phyloP scores from a whole-genome alignment of 2,113 vertebrate species.

The Thunnus maccoyii region DNA sequence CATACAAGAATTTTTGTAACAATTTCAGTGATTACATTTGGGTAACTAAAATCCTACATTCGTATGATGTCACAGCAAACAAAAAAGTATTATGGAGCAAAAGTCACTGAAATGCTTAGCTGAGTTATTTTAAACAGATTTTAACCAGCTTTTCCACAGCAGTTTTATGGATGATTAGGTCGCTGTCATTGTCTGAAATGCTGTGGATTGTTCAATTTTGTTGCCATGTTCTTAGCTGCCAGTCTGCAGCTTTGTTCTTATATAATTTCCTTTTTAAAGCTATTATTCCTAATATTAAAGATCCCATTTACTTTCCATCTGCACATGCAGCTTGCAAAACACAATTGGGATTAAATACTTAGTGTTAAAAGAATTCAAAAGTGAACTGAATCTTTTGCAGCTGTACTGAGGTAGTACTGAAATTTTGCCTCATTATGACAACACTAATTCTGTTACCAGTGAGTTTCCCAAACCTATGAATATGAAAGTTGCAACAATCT shows the following conservation, averaged over 20 bases:
- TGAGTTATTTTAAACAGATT: not conserved
- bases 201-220: not conserved
- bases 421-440: not conserved
- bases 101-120: not conserved
- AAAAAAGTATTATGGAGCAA: not conserved
- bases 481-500: constrained; percentile 3
- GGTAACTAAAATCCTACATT: constrained; percentile 15
- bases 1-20: not conserved
- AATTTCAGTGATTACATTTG: constrained; percentile 23
- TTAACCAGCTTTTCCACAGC: not conserved
- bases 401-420: not conserved
- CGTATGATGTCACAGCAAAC: constrained; percentile 24
- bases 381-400: constrained; percentile 15
- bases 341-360: constrained; percentile 29
- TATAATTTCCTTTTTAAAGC: constrained; percentile 8
- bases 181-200: not conserved
- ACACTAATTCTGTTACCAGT: not conserved
- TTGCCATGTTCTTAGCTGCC: too few relatives aligned
- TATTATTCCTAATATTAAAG: constrained; percentile 35
- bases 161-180: not conserved
- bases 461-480: not conserved
- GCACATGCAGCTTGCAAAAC: constrained; percentile 21
- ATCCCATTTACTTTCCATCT: constrained; percentile 24
- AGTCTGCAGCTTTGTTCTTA: not conserved
- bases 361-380: constrained; percentile 5